phyloP scores from a whole-genome alignment of 2,888 invertebrate species.

The Drosophila paranaensis region DNA sequence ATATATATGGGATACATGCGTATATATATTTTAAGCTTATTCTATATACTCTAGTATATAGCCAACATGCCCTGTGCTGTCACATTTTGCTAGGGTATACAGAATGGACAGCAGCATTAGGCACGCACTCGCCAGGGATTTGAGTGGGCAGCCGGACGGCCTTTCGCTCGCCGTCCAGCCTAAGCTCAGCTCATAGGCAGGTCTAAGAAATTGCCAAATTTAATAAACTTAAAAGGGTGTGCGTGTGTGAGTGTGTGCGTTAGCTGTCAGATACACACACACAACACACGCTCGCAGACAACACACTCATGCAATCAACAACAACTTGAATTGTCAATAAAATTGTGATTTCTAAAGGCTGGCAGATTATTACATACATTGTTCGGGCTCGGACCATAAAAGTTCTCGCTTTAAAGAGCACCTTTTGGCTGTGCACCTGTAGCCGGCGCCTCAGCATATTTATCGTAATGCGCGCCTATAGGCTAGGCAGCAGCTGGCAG shows the following conservation, averaged over 20 bases:
- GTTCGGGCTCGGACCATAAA: slow-evolving; percentile 54
- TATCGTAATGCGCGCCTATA: slow-evolving; percentile 71
- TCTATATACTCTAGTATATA: background rate
- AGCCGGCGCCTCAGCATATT: slow-evolving; percentile 57
- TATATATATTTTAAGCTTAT: background rate
- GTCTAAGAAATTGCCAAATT: slow-evolving; percentile 79
- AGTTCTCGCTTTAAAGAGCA: slow-evolving; percentile 54
- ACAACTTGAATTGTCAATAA: slow-evolving; percentile 81
- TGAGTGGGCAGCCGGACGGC: slow-evolving; percentile 42
- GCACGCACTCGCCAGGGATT: slow-evolving; percentile 72
- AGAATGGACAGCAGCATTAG: slow-evolving; percentile 70
- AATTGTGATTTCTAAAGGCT: slow-evolving; percentile 76
- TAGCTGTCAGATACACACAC: slow-evolving; percentile 57
- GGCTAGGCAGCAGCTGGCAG: slow-evolving; percentile 66
- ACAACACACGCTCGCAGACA: background rate
- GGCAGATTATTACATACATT: slow-evolving; percentile 63
- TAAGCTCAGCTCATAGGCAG: slow-evolving; percentile 50
- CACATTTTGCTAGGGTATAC: slow-evolving; percentile 12
- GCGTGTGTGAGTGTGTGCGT: slow-evolving; percentile 19
- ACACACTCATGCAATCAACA: slow-evolving; percentile 74
- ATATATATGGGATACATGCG: too few species aligned
- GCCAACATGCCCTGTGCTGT: background rate
- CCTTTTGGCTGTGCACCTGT: slow-evolving; percentile 62
- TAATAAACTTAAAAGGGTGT: slow-evolving; percentile 82
- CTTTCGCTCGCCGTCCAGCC: slow-evolving; percentile 29